These are phyloP conservation scores for Sylvia atricapilla DNA, from an alignment of 2,113 vertebrate species.

Conservation along the genomic window DNA sequence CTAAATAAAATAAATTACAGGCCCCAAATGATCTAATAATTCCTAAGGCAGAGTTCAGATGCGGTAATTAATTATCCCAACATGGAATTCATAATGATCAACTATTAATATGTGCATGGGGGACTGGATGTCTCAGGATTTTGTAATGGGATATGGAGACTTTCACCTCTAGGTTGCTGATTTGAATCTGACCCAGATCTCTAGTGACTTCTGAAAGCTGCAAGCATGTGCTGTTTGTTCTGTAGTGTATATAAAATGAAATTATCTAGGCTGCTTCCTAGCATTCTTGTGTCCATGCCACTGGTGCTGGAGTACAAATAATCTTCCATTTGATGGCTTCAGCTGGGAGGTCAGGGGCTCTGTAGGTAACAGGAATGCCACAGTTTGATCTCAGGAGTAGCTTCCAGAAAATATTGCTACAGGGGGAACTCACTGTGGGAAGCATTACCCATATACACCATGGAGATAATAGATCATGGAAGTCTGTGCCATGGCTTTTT, in stretches of 20 bases:
- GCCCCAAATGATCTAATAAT: conserved; percentile 60
- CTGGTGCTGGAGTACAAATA: not conserved
- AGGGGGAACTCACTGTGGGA: not conserved
- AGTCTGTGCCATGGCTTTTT: not conserved
- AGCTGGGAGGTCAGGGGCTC: not conserved
- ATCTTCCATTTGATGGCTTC: not conserved
- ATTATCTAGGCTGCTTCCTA: conserved; percentile 17
- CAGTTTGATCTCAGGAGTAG: not conserved
- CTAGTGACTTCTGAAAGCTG: conserved; percentile 56
- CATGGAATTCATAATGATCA: conserved; percentile 60
- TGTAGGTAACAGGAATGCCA: not conserved
- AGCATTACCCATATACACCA: not conserved
- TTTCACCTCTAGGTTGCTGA: conserved; percentile 70
- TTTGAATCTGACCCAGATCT: conserved; percentile 70
- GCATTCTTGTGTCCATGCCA: not conserved
- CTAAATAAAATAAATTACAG: conserved; percentile 62
- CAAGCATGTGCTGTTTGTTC: conserved; percentile 48
- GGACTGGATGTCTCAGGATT: conserved; percentile 65
- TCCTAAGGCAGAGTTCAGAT: conserved; percentile 54
- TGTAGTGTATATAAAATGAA: conserved; percentile 29
- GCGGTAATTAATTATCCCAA: conserved; percentile 58
- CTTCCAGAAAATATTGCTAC: not conserved
- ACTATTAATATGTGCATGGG: conserved; percentile 64
- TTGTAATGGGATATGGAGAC: conserved; percentile 61
- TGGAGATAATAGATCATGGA: not conserved